Conservation (phyloP, 2,888 invertebrate genomes). For the Lasius fuliginosus region DNA sequence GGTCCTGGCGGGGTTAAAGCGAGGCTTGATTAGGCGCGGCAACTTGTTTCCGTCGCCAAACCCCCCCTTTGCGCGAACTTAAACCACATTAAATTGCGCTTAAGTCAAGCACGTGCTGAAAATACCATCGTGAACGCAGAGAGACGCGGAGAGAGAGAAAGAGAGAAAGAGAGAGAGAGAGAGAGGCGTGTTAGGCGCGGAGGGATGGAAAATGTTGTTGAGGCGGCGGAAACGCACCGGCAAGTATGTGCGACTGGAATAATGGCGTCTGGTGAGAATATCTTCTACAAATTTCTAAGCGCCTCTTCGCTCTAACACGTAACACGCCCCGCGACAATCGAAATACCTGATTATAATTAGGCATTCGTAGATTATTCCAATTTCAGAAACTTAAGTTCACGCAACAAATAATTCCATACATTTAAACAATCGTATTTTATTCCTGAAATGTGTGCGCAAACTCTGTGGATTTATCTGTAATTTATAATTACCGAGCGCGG, state of each 20-base stretch:
- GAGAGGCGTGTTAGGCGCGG: neutral
- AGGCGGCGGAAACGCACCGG: conserved; percentile 54
- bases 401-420: neutral
- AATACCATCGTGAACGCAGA: conserved; percentile 46
- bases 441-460: neutral
- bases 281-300: conserved; percentile 38
- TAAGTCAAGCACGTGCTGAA: conserved; percentile 81
- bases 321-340: conserved; percentile 32
- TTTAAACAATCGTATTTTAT: neutral
- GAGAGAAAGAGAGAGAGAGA: too few relatives aligned
- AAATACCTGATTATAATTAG: conserved; percentile 46
- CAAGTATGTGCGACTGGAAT: conserved; percentile 43
- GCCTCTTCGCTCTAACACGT: conserved; percentile 19
- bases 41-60: conserved; percentile 80
- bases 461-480: neutral
- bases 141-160: neutral
- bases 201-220: conserved; percentile 60
- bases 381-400: conserved; percentile 2
- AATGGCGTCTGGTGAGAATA: conserved; percentile 47
- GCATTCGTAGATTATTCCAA: conserved; percentile 14
- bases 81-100: conserved; percentile 85
- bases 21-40: conserved; percentile 84
- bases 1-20: conserved; percentile 77
- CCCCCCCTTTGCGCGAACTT: conserved; percentile 78
- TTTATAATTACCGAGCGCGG: neutral